Percentiles rank a stretch among this genome's conserved stretches.
Evolutionary conservation across 2,797 vertebrate species (phyloP).

Genomic region (Falco novaeseelandiae): DNA sequence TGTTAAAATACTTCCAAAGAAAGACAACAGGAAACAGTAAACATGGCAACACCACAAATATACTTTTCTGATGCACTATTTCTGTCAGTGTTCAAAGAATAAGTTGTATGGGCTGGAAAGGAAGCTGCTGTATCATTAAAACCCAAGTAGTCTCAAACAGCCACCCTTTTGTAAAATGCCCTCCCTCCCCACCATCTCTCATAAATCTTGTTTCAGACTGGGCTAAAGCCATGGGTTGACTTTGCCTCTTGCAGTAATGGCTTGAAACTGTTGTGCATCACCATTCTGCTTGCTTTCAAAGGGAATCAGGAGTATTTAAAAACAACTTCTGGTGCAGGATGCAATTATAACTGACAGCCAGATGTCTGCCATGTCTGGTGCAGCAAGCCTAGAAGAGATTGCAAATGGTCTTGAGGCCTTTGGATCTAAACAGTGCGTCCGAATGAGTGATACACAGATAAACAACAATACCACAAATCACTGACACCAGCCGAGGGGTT

Average conservation of each 20-base stretch:
- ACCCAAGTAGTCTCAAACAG: constrained; percentile 63
- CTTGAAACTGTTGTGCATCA: constrained; percentile 77
- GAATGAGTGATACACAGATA: constrained; percentile 66
- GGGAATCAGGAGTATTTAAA: constrained; percentile 78
- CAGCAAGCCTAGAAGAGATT: constrained; percentile 76
- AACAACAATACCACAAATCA: constrained; percentile 73
- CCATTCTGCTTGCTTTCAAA: constrained; percentile 72
- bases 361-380: constrained; percentile 80
- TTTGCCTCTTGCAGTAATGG: constrained; percentile 71
- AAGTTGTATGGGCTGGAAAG: constrained; percentile 61
- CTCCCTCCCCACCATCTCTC: constrained; percentile 47
- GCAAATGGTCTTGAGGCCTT: constrained; percentile 77
- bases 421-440: constrained; percentile 72
- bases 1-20: constrained; percentile 75
- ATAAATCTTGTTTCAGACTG: constrained; percentile 81
- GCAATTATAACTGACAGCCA: constrained; percentile 85
- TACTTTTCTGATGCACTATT: constrained; percentile 77
- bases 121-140: constrained; percentile 81
- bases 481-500: constrained; percentile 1
- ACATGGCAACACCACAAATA: constrained; percentile 78
- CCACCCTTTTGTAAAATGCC: constrained; percentile 67
- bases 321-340: constrained; percentile 85
- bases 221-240: constrained; percentile 67
- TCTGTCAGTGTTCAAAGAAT: constrained; percentile 79
- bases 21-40: constrained; percentile 85